Conservation (phyloP, 2,888 invertebrate genomes). For the Onthophagus sagittarius region DNA sequence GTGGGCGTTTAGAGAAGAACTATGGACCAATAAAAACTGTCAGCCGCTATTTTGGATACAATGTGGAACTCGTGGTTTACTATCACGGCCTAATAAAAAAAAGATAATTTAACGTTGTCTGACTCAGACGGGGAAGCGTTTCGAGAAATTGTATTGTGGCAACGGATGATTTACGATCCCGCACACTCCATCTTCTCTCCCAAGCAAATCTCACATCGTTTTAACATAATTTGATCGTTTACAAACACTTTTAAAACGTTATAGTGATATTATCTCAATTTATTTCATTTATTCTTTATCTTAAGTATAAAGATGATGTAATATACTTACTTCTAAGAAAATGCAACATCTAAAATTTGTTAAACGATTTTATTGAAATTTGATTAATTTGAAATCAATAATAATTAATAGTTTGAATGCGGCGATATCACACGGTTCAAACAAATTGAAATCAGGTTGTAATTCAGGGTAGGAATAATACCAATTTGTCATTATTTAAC, state of each 20-base stretch:
- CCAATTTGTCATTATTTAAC: too few species aligned
- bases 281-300: too few species aligned
- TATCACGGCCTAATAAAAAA: neutral
- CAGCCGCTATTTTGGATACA: neutral
- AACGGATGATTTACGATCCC: neutral
- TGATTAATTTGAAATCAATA: too few species aligned
- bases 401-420: too few species aligned
- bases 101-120: neutral
- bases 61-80: neutral
- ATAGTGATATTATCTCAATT: too few species aligned
- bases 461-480: too few species aligned
- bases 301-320: too few species aligned
- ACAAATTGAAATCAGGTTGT: too few species aligned
- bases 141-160: neutral
- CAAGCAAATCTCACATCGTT: neutral
- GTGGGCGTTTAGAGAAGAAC: neutral
- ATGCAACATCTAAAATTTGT: too few species aligned
- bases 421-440: too few species aligned
- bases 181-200: neutral
- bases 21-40: neutral
- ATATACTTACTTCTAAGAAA: too few species aligned
- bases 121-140: neutral
- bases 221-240: neutral
- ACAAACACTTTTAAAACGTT: neutral
- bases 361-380: too few species aligned